Evolutionary conservation across 2,888 invertebrate species (phyloP), one percentile per base, ranked within the genome.

Genomic region (Phaedon cochleariae): DNA sequence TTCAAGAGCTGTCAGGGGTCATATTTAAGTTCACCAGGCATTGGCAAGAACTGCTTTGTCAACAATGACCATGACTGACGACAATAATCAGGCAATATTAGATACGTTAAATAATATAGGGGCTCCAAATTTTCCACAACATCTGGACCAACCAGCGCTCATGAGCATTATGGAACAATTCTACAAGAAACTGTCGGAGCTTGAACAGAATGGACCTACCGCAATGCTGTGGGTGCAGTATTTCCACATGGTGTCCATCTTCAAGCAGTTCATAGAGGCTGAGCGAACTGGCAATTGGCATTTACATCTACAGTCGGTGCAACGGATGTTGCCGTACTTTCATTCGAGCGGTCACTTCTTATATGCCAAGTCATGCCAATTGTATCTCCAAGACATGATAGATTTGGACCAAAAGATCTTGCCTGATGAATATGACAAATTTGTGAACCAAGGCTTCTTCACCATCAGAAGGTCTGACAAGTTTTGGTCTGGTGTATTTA

Each of bases 281-380:
- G 60, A 60, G 41, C 10, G 60, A 22, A 37, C n/a, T 12, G 60
- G 60, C 37, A 52, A 52, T 21, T 80, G 76, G 74, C 59, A 77
- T 49, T 61, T 73, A 48, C 70, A 72, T 60, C 62, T 72, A 26
- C n/a, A n/a, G n/a, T n/a, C n/a, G n/a, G n/a, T n/a, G n/a, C n/a
- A n/a, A n/a, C n/a, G n/a, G n/a, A 67, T 66, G 65, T 45, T 66
- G 9, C 68, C 59, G 7, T 62, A 34, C 48, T 68, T 66, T 45
- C 62, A 68, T 29, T 22, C 59, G n/a, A 49, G 29, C 29, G 66
- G 68, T 20, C 58, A 66, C 29, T 59, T 53, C 57, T 45, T 59
- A 26, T 66, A 68, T 63, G 59, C 65, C n/a, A 63, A 63, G 48
- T 53, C 48, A 3, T 41, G 54, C 31, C 65, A 68, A 54, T 20